These are phyloP conservation scores for Phrynocephalus versicolor DNA, from an alignment of 2,113 vertebrate species.

Conservation along the genomic window DNA sequence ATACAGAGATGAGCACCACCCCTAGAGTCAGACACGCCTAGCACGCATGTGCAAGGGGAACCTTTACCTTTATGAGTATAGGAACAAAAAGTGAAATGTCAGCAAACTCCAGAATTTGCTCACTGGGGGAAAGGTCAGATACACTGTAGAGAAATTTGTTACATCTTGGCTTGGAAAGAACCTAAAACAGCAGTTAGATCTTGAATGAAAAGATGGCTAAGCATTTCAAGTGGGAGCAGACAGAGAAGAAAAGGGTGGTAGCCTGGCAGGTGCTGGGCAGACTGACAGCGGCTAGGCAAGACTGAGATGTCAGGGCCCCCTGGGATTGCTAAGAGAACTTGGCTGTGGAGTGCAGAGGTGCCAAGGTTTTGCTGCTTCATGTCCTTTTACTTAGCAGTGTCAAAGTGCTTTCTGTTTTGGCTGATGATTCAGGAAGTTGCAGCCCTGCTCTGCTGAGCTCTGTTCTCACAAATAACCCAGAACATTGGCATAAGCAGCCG, in stretches of 20 bases:
- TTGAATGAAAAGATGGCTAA: background rate
- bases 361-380: background rate
- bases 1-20: too few species aligned
- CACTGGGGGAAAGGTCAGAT: background rate
- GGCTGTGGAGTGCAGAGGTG: background rate
- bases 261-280: background rate
- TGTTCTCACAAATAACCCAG: background rate
- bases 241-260: background rate
- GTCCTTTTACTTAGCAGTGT: background rate
- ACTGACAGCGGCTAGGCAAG: background rate
- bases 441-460: background rate
- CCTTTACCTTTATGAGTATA: too few species aligned
- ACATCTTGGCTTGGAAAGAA: background rate
- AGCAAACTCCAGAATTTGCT: background rate
- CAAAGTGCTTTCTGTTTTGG: background rate
- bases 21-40: too few species aligned
- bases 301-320: background rate
- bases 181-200: background rate
- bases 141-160: background rate
- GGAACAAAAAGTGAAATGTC: background rate
- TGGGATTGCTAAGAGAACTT: background rate
- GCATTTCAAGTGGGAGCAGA: background rate
- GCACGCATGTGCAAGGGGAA: too few species aligned
- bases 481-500: background rate
- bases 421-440: conserved; percentile 1